Evolutionary conservation across 2,888 invertebrate species (phyloP), one percentile per base, ranked within the genome.

Genomic region (Eumerus sabulonum): DNA sequence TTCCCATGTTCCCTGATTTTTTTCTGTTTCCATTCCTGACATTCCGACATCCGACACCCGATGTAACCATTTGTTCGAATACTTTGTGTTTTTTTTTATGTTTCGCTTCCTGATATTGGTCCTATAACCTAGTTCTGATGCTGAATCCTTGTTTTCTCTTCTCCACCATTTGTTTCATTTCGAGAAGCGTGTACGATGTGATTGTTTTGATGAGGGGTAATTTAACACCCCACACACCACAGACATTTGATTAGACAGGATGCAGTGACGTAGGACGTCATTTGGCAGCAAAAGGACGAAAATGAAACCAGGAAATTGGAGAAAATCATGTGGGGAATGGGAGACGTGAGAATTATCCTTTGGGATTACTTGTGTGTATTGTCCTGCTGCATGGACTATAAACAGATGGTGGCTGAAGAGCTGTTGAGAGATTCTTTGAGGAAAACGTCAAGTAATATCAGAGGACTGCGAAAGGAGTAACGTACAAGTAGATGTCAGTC

Each of bases 181-280:
- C 48, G 50, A 11, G 64, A 72, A 72, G 63, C 64, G 72, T 64
- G 57, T 64, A 59, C 72, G 56, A 73, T 64, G 77, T 73, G 59
- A 79, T 79, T 79, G 54, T 48, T 50, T 60, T 70, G 79, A 79
- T 74, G 74, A 79, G 79, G 68, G 74, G 68, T 74, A 79, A 79
- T 79, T 60, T 74, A 79, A 79, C 79, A 79, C 79, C 67, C 67
- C 47, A 67, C 57, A 68, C 48, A 59, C 77, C 73, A 73, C 77
- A 77, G 67, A 56, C 67, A 73, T 79, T 79, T 79, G 68, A 79
- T 79, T 79, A 79, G 79, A 79, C 64, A 70, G 60, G 48, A 44
- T 40, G 45, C 56, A 63, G 38, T 67, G 72, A 71, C 66, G 72
- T 62, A 66, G 40, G 66, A 44, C 54, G 72, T 67, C 67, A 63